Evolutionary conservation across 2,797 vertebrate species (phyloP), one percentile per base, ranked within the genome.

Genomic region (Rhinophrynus dorsalis): DNA sequence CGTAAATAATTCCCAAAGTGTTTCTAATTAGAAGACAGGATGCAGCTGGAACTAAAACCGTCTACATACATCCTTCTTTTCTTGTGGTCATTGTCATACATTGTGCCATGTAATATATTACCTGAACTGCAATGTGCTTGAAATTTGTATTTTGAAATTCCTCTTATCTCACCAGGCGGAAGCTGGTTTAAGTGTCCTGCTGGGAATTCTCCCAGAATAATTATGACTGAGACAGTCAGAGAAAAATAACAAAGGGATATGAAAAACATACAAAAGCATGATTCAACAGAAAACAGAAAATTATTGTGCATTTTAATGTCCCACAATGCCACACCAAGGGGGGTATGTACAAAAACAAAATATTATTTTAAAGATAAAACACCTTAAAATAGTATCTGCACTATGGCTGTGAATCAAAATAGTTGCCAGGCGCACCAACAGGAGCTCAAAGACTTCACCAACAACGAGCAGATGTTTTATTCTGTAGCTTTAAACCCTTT

Each of bases 171-270:
- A 32, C 20, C 37, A 44, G 57, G 21, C 45, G 52, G 61, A 72
- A 51, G 32, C 38, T 6, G 9, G 23, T 6, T 42, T 10, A 54
- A n/a, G 29, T 38, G 51, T 72, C 68, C 61, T 65, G 40, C 32
- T 52, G 17, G 5, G 4, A 30, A 13, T 48, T 30, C 17, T 57
- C 6, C 32, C 6, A 23, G 44, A 64, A 62, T 48, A 58, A 42
- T 47, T 45, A 47, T 37, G 13, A 40, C 11, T 30, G 7, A 17
- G 32, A 32, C 13, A 58, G 23, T 44, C 23, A 20, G n/a, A n/a
- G 60, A 20, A 57, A 50, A 58, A 48, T n/a, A 23, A n/a, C 23
- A 29, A 48, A n/a, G n/a, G n/a, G n/a, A n/a, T n/a, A n/a, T n/a
- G n/a, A n/a, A n/a, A n/a, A n/a, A n/a, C n/a, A n/a, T n/a, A n/a